phyloP scores from a whole-genome alignment of 2,797 vertebrate genomes.

The Rhinella marina region DNA sequence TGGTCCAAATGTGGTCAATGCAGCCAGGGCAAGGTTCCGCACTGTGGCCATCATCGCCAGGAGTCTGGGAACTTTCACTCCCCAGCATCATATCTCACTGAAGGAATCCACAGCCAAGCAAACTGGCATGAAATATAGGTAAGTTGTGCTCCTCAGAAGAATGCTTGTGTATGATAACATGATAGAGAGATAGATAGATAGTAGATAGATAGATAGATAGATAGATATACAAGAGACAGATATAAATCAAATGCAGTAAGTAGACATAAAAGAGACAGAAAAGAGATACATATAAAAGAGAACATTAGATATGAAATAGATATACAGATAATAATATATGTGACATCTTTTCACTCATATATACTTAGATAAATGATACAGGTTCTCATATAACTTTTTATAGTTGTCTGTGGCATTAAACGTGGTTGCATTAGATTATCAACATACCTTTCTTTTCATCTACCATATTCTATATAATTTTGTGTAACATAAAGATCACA shows the following conservation, averaged over 20 bases:
- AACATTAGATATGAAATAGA: neutral
- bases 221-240: neutral
- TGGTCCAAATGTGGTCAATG: constrained; percentile 92
- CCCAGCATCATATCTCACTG: constrained; percentile 95
- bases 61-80: constrained; percentile 93
- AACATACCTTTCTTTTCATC: no score
- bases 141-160: no score
- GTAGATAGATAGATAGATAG: neutral
- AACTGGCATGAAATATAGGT: constrained; percentile 99
- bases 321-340: neutral
- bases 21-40: constrained; percentile 94
- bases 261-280: neutral
- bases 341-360: neutral
- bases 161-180: neutral
- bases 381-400: neutral
- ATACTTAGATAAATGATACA: neutral
- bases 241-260: no score
- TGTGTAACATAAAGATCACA: no score
- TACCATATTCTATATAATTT: no score
- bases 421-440: neutral
- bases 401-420: neutral
- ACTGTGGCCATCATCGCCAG: constrained; percentile 97
- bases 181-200: neutral
- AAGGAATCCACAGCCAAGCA: constrained; percentile 98
- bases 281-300: neutral